These are phyloP conservation scores for Ascidia mentula DNA, from an alignment of 23 tunicate species.

Conservation along the genomic window DNA sequence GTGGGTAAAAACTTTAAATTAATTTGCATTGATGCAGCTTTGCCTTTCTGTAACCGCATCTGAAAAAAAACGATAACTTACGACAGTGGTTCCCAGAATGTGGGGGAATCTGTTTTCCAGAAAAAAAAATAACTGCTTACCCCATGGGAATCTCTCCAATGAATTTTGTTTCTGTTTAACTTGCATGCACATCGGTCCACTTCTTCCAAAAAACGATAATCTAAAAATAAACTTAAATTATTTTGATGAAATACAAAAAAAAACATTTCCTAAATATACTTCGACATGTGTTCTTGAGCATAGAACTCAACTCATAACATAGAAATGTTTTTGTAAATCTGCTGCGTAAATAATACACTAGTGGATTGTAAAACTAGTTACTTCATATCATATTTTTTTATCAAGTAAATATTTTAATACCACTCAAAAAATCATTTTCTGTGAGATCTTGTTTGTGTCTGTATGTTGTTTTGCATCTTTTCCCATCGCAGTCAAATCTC, in stretches of 20 bases:
- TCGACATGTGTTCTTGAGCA: too few species aligned
- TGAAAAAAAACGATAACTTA: neutral
- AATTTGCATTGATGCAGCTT: conserved; percentile 25
- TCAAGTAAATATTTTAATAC: too few species aligned
- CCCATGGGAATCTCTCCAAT: neutral
- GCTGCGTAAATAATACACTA: too few species aligned
- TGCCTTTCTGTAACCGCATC: conserved; percentile 12
- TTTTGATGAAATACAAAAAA: too few species aligned
- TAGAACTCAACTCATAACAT: too few species aligned
- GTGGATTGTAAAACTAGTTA: too few species aligned
- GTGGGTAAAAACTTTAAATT: conserved; percentile 16
- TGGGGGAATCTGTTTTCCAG: too few species aligned
- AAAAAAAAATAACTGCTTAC: neutral
- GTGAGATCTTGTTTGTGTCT: conserved; percentile 36
- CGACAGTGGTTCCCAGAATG: too few species aligned
- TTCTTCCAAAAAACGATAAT: conserved; percentile 62
- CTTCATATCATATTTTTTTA: too few species aligned
- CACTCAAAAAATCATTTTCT: conserved; percentile 44
- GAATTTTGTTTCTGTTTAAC: neutral
- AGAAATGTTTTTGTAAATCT: too few species aligned
- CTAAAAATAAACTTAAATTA: too few species aligned
- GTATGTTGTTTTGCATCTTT: conserved; percentile 38
- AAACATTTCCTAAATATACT: too few species aligned
- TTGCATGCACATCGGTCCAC: conserved; percentile 45
- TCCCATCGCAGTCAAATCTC: conserved; percentile 29